Evolutionary conservation across 64 coral and sea anemone species (phyloP).

Genomic region (Astreopora myriophthalma): DNA sequence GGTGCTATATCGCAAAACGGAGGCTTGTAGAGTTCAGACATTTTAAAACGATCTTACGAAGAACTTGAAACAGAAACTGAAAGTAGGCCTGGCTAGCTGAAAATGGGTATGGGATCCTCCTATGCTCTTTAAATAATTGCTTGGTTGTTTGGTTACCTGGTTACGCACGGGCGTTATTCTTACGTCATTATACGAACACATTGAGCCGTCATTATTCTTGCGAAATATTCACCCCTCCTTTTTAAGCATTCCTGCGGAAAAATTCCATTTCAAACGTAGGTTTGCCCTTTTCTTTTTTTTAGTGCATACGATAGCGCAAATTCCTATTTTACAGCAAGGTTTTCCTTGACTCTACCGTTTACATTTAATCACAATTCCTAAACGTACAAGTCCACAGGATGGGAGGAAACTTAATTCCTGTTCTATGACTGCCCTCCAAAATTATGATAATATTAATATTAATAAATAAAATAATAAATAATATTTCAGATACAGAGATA

Average conservation of each 20-base stretch:
- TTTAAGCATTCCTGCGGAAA: neutral
- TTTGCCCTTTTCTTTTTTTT: too few species aligned
- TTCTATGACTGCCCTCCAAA: too few species aligned
- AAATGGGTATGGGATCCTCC: neutral
- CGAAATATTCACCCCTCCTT: neutral
- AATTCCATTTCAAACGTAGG: neutral
- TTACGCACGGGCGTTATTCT: neutral
- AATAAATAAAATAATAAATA: too few species aligned
- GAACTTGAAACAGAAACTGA: neutral
- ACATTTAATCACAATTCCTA: too few species aligned
- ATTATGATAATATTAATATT: too few species aligned
- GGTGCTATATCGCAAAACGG: neutral
- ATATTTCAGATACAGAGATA: too few species aligned
- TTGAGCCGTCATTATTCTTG: neutral
- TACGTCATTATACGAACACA: neutral
- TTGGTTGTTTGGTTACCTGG: neutral
- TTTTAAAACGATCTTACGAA: neutral
- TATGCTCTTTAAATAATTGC: too few species aligned
- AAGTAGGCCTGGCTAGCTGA: neutral
- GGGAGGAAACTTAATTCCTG: too few species aligned
- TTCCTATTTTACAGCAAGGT: too few species aligned
- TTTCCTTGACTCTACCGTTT: too few species aligned
- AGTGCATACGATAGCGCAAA: too few species aligned
- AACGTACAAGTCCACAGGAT: too few species aligned
- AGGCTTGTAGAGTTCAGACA: neutral